Conservation (phyloP, 2,888 invertebrate genomes). For the Apamea epomidion region DNA sequence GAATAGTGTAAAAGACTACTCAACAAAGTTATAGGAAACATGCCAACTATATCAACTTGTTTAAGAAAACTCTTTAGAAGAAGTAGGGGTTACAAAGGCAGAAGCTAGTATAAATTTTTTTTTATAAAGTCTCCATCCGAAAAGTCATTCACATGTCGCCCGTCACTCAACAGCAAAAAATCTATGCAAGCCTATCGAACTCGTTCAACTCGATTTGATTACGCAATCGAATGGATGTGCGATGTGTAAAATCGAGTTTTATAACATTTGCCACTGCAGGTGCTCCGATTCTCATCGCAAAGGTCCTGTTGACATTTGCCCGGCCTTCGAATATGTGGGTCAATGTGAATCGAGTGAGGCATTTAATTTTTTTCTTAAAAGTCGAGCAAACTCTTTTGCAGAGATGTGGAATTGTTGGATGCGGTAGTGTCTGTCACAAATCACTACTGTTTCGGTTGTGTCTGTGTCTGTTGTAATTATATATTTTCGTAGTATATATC, state of each 20-base stretch:
- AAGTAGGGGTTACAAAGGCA: too few species aligned
- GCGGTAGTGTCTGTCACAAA: constrained; percentile 2
- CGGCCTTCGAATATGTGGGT: constrained; percentile 83
- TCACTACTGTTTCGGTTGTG: too few species aligned
- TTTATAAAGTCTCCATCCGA: neutral
- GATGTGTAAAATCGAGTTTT: constrained; percentile 64
- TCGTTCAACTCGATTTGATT: constrained; percentile 50
- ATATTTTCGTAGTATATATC: neutral
- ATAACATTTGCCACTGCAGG: constrained; percentile 72
- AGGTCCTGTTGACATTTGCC: constrained; percentile 87
- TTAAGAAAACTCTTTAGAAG: too few species aligned
- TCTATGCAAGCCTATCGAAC: constrained; percentile 9
- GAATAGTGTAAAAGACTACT: neutral
- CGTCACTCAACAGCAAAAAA: neutral
- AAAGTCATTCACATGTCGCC: neutral
- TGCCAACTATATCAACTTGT: too few species aligned
- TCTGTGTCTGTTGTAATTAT: too few species aligned
- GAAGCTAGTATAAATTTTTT: neutral
- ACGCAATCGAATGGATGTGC: constrained; percentile 47
- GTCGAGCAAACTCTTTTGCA: constrained; percentile 46
- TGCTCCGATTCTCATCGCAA: constrained; percentile 84
- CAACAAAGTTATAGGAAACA: too few species aligned
- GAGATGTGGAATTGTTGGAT: constrained; percentile 36
- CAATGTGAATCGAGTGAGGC: constrained; percentile 74
- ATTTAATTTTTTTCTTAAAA: constrained; percentile 51